Evolutionary conservation across 2,113 vertebrate genomes (phyloP).

Genomic region (Hippocampus zosterae): DNA sequence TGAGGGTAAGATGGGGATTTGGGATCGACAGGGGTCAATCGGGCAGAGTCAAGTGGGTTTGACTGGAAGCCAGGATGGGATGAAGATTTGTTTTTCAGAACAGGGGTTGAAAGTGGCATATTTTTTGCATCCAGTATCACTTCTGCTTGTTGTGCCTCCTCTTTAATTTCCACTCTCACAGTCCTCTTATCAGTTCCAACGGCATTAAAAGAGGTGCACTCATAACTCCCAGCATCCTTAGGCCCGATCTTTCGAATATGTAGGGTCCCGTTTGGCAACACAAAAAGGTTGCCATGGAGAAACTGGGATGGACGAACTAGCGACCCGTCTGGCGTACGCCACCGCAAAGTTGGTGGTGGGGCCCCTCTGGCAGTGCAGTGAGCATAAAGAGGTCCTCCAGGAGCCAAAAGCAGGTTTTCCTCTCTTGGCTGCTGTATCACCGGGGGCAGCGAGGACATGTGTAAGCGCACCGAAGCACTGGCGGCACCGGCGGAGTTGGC

Average conservation of each 20-base stretch:
- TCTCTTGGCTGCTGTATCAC: conserved; percentile 78
- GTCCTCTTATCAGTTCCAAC: conserved; percentile 79
- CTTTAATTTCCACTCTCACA: conserved; percentile 70
- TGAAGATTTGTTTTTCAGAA: conserved; percentile 26
- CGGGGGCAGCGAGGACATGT: conserved; percentile 84
- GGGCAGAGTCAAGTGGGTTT: conserved; percentile 25
- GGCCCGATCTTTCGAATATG: conserved; percentile 75
- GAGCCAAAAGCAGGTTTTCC: conserved; percentile 76
- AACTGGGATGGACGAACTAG: conserved; percentile 87
- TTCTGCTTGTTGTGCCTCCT: conserved; percentile 3
- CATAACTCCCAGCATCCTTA: conserved; percentile 80
- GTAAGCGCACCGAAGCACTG: conserved; percentile 81
- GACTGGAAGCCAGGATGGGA: conserved; percentile 14
- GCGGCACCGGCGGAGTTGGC: conserved; percentile 86
- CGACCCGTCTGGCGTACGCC: conserved; percentile 79
- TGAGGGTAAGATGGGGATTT: conserved; percentile 12
- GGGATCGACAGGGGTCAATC: conserved; percentile 17
- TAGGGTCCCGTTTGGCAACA: conserved; percentile 92
- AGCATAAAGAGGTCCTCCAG: conserved; percentile 75
- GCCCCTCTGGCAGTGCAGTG: conserved; percentile 84
- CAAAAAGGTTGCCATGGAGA: conserved; percentile 84
- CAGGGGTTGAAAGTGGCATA: conserved; percentile 3
- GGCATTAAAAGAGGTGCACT: conserved; percentile 83
- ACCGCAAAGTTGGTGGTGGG: conserved; percentile 79
- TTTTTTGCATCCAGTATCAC: conserved; percentile 20